phyloP scores from a whole-genome alignment of 2,797 vertebrate species.

The Eremophila alpestris region DNA sequence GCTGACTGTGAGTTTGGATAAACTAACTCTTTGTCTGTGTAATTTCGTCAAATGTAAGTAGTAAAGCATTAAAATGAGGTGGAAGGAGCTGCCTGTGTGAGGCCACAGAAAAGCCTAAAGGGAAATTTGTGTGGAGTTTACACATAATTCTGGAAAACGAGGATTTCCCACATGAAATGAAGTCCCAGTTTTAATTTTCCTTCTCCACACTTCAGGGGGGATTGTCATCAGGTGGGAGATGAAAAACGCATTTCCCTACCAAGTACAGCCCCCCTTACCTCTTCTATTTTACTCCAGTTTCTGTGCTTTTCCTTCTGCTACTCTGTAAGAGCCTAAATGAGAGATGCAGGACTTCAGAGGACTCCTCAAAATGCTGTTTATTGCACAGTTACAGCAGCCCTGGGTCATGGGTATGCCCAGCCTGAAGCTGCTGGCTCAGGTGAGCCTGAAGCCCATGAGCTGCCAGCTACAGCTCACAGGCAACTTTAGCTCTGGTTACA shows the following conservation, averaged over 20 bases:
- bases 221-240: neutral
- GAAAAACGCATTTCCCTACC: neutral
- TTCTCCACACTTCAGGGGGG: neutral
- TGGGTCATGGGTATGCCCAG: too few relatives aligned
- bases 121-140: neutral
- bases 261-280: neutral
- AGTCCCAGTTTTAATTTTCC: neutral
- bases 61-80: neutral
- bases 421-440: too few relatives aligned
- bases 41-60: neutral
- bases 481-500: too few relatives aligned
- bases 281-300: neutral
- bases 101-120: neutral
- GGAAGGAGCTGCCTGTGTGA: neutral
- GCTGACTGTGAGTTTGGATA: neutral
- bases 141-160: neutral
- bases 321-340: neutral
- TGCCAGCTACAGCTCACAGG: too few relatives aligned
- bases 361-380: too few relatives aligned
- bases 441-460: too few relatives aligned
- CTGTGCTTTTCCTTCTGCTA: neutral
- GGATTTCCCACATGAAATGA: neutral
- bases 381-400: too few relatives aligned
- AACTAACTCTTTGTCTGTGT: neutral
- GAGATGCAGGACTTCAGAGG: too few relatives aligned